Evolutionary conservation across 2,888 invertebrate species (phyloP), one percentile per base, ranked within the genome.

Genomic region (Morinoia aosen): DNA sequence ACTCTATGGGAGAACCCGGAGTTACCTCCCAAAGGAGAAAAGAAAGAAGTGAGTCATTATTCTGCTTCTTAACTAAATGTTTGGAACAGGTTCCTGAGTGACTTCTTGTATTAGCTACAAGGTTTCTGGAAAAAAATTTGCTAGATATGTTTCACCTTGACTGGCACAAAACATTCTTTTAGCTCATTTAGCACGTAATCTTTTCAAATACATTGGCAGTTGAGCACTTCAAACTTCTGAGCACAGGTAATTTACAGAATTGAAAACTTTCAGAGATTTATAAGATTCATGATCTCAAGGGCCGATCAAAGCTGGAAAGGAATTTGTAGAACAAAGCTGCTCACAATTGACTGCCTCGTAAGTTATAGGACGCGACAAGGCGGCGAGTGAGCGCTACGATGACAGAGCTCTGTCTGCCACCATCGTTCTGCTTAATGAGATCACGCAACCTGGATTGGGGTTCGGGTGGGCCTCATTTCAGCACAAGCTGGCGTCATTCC

Each of bases 401-500:
- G 76, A 33, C 33, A 76, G 76, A 76, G 76, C 76, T 76, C 76
- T 25, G 76, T 76, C 76, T 76, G 76, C 25, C 76, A 76, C 76
- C 76, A 76, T 76, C 76, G 76, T 76, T 33, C 76, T 76, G 25
- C 76, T 33, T 76, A 76, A 76, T 76, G 76, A 76, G 76, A 33
- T 76, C 76, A 76, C 76, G 25, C 25, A 76, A 76, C 76, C 76
- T 76, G 33, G 76, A 76, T 76, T 76, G 76, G 76, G 76, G 76
- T 33, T 76, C 76, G 76, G 76, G 25, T 76, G 76, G 76, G 76
- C 10, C 76, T 16, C 76, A 76, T 76, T 76, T 16, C 76, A 76
- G 76, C 76, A 76, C 76, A 76, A 76, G 76, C 76, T 76, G 76
- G 76, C 76, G 76, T 76, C 76, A 76, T 76, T 76, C 76, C 76